Evolutionary conservation across 2,797 vertebrate species (phyloP).

Genomic region (Leptoclinus maculatus): DNA sequence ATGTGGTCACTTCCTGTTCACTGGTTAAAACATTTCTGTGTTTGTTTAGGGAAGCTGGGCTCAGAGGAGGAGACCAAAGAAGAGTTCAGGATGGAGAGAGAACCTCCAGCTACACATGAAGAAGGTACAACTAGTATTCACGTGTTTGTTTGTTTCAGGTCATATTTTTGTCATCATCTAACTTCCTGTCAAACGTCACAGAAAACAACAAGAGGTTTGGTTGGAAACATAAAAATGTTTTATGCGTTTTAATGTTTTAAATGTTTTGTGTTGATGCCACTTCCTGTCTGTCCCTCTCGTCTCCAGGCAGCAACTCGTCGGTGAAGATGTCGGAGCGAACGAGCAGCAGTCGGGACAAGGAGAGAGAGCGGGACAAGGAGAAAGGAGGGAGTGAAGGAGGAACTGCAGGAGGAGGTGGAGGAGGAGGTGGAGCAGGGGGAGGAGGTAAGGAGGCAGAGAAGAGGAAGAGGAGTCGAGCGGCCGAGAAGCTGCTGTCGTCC

Average conservation of each 20-base stretch:
- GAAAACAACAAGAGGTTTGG: too few relatives aligned
- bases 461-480: slow-evolving; percentile 70
- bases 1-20: too few relatives aligned
- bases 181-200: too few relatives aligned
- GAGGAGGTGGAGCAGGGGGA: slow-evolving; percentile 42
- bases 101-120: slow-evolving; percentile 89
- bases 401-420: slow-evolving; percentile 13
- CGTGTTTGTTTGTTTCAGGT: too few relatives aligned
- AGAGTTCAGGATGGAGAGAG: slow-evolving; percentile 93
- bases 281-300: slow-evolving; percentile 6
- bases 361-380: slow-evolving; percentile 68
- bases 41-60: slow-evolving; percentile 88
- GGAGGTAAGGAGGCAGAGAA: slow-evolving; percentile 72
- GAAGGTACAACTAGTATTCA: slow-evolving; percentile 83
- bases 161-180: too few relatives aligned
- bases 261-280: slow-evolving; percentile 34
- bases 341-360: slow-evolving; percentile 67
- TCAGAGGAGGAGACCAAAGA: slow-evolving; percentile 93
- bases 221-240: too few relatives aligned
- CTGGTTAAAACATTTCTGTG: not conserved
- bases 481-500: slow-evolving; percentile 73
- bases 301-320: slow-evolving; percentile 79
- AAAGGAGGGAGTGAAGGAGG: slow-evolving; percentile 51
- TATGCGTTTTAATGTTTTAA: not conserved
- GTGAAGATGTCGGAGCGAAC: slow-evolving; percentile 74